A percentile compares a stretch with the other conserved stretches of the same genome.
Evolutionary conservation across 2,797 vertebrate species (phyloP).

Genomic region (Poecilia picta): DNA sequence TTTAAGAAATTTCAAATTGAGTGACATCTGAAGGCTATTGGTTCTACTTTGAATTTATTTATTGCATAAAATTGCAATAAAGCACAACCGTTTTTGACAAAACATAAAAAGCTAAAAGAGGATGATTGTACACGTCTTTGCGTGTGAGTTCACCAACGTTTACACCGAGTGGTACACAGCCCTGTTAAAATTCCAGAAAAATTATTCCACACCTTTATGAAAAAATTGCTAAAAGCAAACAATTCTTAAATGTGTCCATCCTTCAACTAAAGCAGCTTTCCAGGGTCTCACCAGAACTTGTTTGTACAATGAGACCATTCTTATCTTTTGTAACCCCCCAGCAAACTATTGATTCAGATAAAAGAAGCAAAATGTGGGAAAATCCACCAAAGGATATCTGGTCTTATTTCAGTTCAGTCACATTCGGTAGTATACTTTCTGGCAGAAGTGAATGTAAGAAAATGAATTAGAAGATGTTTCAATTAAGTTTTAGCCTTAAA

Average conservation of each 20-base stretch:
- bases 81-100: too few species aligned
- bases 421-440: background rate
- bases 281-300: too few species aligned
- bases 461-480: background rate
- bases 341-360: background rate
- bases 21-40: background rate
- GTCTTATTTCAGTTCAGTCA: background rate
- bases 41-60: background rate
- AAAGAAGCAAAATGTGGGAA: background rate
- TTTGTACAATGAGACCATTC: background rate
- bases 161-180: too few species aligned
- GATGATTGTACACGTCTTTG: too few species aligned
- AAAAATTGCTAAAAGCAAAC: too few species aligned
- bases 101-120: too few species aligned
- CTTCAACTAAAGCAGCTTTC: too few species aligned
- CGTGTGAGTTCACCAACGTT: too few species aligned
- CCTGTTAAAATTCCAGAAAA: too few species aligned
- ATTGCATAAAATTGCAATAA: too few species aligned
- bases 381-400: background rate
- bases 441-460: background rate
- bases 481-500: background rate
- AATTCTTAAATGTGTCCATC: too few species aligned
- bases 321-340: background rate
- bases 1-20: background rate
- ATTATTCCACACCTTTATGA: too few species aligned